Base-by-base conservation (phyloP, 1,140 invertebrate species). In the Aphelenchoides besseyi region DNA sequence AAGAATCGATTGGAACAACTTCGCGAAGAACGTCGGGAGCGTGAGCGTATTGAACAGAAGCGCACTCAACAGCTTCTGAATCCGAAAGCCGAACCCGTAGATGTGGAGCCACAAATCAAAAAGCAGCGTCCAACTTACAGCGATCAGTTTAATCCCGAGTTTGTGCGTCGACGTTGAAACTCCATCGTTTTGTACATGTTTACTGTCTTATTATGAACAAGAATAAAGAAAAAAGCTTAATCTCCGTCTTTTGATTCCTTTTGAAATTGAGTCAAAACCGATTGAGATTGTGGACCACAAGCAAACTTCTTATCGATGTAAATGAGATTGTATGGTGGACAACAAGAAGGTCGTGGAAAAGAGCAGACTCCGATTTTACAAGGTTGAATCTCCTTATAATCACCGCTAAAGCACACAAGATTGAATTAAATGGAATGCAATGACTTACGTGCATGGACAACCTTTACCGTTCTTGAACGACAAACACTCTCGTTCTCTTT, bases 111-210 rank as follows among this genome's bases (percentile, higher is more conserved):
- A 41, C 63, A 41, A 28, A 5, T 53, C 9, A 41, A 81, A 36
- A 70, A 74, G 29, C 61, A 37, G 35, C 71, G 71, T 29, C 74
- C 91, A 79, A 91, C 90, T 86, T 95, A 96, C 83, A 94, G 93
- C 87, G 93, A 92, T 3, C 92, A 95, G 86, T 95, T 92, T 84
- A 95, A 94, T 87, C 93, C 93, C 61, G 89, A 92, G 86, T 85
- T 93, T 35, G 92, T 91, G 28, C 89, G 90, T 81, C 91, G 77
- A 8, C 37, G 37, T 41, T 41, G 37, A 41, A 41, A 8, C 5
- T 41, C n/a, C n/a, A n/a, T 41, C 5, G 37, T 41, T 8, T n/a
- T 8, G 37, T 41, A 8, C n/a, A n/a, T 5, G 37, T 41, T 41
- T 41, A 5, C n/a, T n/a, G n/a, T n/a, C n/a, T n/a, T n/a, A n/a